Percentiles rank a stretch among this genome's conserved stretches.
Evolutionary conservation across 2,113 vertebrate genomes (phyloP).

Genomic region (Siniperca knerii): DNA sequence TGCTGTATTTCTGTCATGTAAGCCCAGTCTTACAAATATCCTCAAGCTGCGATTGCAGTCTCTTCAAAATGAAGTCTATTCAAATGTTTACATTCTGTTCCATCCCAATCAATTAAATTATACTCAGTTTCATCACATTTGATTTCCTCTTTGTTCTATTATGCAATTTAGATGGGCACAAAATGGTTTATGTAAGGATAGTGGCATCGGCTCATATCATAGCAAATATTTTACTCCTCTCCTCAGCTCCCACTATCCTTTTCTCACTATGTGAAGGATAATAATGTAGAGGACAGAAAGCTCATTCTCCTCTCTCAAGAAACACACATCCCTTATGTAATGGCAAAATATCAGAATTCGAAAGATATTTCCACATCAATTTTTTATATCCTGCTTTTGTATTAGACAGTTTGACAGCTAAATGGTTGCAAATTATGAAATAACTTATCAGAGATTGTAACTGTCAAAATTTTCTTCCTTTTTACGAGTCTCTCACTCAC

Average conservation of each 20-base stretch:
- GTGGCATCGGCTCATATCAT: background rate
- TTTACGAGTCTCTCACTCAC: background rate
- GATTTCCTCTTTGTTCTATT: background rate
- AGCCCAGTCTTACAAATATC: background rate
- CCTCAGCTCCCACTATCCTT: background rate
- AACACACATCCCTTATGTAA: conserved; percentile 1
- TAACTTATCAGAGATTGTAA: background rate
- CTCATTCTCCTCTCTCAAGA: conserved; percentile 20
- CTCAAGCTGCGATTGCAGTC: background rate
- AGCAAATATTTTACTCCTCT: background rate
- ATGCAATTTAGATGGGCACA: background rate
- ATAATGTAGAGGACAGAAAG: conserved; percentile 58
- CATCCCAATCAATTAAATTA: background rate
- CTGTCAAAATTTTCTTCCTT: background rate
- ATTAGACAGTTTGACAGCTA: background rate
- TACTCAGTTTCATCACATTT: background rate
- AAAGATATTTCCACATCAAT: background rate
- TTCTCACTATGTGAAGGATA: conserved; percentile 14
- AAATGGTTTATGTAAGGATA: background rate
- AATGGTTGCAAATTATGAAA: conserved; percentile 1
- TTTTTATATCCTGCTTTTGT: background rate
- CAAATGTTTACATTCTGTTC: background rate
- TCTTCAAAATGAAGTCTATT: background rate
- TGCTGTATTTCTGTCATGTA: conserved; percentile 3
- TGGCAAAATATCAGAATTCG: background rate